Base-by-base conservation (phyloP, 2,888 invertebrate species). In the Hypselothyrea guttata region DNA sequence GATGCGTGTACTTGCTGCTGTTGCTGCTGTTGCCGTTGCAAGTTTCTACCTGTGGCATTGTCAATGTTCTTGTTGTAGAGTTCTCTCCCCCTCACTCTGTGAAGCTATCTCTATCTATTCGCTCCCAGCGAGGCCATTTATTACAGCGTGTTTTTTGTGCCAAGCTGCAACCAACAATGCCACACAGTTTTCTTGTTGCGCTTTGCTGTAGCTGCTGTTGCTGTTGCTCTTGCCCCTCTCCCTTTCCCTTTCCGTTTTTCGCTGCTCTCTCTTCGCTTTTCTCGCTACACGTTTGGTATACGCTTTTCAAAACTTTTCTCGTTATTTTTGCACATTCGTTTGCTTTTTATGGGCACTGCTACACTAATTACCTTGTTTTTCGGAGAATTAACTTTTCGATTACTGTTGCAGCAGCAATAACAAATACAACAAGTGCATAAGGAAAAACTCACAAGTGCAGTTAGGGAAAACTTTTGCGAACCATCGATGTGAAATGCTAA, bases 351-450 rank as follows among this genome's bases (percentile, higher is more conserved):
- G 83, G 69, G 69, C 72, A 63, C 72, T 71, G 72, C 65, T 71
- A 77, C 84, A 84, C 86, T 84, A 84, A 84, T 84, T 86, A 86
- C 86, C 86, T 85, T 84, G 84, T 84, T 84, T 84, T 86, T 84
- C 83, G 86, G 86, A 73, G 81, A 84, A 84, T 86, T 79, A 86
- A 85, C 81, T 84, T 84, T 85, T 86, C 86, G 84, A 86, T 86
- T 76, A 86, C 86, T 76, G 70, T 72, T 78, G 77, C 77, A 69
- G 59, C 70, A 58, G 46, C 22, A 54, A 52, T 55, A 65, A 56
- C 35, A 35, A 52, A 58, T 60, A 69, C 57, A 56, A 15, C 7
- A 56, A 44, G n/a, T 13, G 7, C 38, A 55, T n/a, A 31, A 35
- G 31, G 22, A 60, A 53, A 34, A 74, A 75, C 65, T 78, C 61